Conservation (phyloP, 2,113 vertebrate genomes). For the Ailuropoda melanoleuca region DNA sequence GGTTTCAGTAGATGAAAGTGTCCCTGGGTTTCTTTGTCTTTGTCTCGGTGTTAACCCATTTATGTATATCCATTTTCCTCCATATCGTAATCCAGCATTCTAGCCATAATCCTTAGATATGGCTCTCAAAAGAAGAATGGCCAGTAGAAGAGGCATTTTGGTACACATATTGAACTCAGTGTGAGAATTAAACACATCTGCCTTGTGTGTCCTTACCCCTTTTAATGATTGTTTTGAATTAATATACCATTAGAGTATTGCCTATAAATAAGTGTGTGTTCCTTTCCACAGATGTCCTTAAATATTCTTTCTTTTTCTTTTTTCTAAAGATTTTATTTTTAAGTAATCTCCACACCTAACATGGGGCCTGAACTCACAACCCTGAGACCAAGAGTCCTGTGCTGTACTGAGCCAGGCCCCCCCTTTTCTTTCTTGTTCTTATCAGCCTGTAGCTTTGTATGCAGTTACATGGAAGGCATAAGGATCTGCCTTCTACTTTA, state of each 20-base stretch:
- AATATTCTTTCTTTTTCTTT: not conserved
- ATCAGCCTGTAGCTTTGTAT: not conserved
- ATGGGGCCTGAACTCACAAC: not conserved
- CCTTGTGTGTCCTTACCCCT: not conserved
- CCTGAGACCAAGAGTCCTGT: not conserved
- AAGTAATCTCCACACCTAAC: not conserved
- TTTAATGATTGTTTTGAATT: not conserved
- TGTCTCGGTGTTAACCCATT: not conserved
- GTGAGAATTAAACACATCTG: not conserved
- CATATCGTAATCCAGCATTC: not conserved
- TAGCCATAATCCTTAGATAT: not conserved
- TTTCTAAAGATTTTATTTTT: not conserved
- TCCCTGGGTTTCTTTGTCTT: not conserved
- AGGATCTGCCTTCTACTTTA: not conserved
- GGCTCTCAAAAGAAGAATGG: not conserved
- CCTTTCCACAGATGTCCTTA: not conserved
- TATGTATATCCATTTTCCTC: not conserved
- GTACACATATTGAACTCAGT: not conserved
- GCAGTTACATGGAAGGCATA: not conserved
- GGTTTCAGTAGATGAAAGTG: not conserved
- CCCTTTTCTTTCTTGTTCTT: not conserved
- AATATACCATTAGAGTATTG: not conserved
- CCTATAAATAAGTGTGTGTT: not conserved
- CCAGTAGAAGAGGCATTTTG: not conserved
- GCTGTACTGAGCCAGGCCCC: not conserved